Base-by-base conservation (phyloP, 2,888 invertebrate genomes). In the Phaedon cochleariae region DNA sequence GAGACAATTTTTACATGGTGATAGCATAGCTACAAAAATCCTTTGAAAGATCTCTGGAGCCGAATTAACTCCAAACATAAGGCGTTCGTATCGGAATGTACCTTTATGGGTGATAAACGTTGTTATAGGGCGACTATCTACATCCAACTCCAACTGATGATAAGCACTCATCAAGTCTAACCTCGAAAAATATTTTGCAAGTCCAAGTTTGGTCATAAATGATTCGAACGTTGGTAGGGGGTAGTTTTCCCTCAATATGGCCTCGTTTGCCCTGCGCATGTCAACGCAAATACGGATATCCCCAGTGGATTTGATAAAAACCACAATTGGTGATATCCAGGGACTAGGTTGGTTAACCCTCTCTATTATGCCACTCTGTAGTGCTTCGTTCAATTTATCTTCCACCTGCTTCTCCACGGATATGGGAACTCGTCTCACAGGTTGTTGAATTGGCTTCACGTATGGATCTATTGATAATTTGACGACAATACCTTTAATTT, bases 281-380 rank as follows among this genome's bases (percentile, higher is more conserved):
- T n/a, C n/a, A n/a, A n/a, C n/a, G n/a, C n/a, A n/a, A n/a, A n/a
- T n/a, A n/a, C n/a, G n/a, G n/a, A n/a, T n/a, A n/a, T n/a, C 76
- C 12, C 59, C 53, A 34, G 55, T 41, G 3, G 64, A 59, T 60
- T 70, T 70, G 37, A 78, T 73, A 21, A 77, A 75, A 20, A 79
- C 64, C 2, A 79, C 79, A 6, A 81, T 73, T 7, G 79, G 74
- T 71, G 80, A 77, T 65, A 82, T 72, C 79, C 81, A 82, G 21
- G 60, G 34, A 41, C 76, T 76, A 21, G 78, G 77, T 45, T 73
- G 76, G 12, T 62, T 67, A 7, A 81, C 78, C 55, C 65, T 68
- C 69, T 80, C 78, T 49, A 81, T 80, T 46, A 81, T 79, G 53
- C 76, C 78, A 12, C 22, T 52, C 15, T 37, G 20, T 41, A 74